Conservation (phyloP, 2,888 invertebrate species). For the Apodemia zela region DNA sequence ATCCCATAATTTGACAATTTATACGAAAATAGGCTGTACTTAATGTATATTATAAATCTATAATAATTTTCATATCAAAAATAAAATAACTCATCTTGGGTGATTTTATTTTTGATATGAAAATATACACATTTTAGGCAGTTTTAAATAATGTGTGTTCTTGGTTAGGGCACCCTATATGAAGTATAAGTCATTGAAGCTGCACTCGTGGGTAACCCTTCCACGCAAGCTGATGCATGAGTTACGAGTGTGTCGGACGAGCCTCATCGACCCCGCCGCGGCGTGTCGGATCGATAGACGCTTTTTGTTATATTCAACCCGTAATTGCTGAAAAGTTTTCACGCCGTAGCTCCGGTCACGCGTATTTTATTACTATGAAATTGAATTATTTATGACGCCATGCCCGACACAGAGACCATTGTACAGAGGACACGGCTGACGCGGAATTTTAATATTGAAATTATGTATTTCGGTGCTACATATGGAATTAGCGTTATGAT, state of each 20-base stretch:
- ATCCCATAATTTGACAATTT: too few relatives aligned
- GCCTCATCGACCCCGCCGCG: conserved; percentile 46
- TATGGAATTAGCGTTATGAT: conserved; percentile 50
- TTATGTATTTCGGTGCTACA: conserved; percentile 52
- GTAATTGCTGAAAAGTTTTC: conserved; percentile 80
- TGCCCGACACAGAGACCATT: conserved; percentile 62
- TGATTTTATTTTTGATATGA: too few relatives aligned
- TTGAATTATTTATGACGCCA: conserved; percentile 78
- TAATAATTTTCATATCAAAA: too few relatives aligned
- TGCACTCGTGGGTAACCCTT: conserved; percentile 68
- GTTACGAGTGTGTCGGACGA: conserved; percentile 55
- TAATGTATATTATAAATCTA: too few relatives aligned
- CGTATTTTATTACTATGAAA: conserved; percentile 80
- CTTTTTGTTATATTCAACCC: conserved; percentile 77
- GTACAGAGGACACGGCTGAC: conserved; percentile 55
- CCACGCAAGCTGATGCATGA: conserved; percentile 74
- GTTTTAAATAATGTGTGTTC: conserved; percentile 2
- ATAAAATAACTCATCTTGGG: too few relatives aligned
- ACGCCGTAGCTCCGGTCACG: conserved; percentile 74
- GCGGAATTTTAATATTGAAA: conserved; percentile 77
- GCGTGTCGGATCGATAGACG: conserved; percentile 60
- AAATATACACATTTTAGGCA: background rate
- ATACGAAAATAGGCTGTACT: too few relatives aligned
- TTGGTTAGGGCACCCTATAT: conserved; percentile 13
- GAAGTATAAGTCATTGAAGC: conserved; percentile 63